A percentile compares a stretch with the other conserved stretches of the same genome.
Evolutionary conservation across 2,113 vertebrate species (phyloP).

Genomic region (Antennarius striatus): DNA sequence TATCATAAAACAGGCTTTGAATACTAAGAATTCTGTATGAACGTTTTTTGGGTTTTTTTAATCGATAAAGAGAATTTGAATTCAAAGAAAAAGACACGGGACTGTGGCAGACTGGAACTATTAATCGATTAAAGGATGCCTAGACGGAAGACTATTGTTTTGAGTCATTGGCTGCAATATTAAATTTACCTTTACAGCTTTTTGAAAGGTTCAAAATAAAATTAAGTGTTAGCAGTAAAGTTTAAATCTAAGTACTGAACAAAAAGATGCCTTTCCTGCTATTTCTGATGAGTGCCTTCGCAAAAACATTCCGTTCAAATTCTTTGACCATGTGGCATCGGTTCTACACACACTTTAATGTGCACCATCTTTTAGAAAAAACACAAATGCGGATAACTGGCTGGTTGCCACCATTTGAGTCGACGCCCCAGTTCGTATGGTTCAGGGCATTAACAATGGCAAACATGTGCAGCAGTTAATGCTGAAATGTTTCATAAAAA

Average conservation of each 20-base stretch:
- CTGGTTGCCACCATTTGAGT: conserved; percentile 8
- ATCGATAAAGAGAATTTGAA: too few species aligned
- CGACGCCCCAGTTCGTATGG: neutral
- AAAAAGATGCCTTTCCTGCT: neutral
- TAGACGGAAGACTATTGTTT: too few species aligned
- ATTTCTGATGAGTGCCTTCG: neutral
- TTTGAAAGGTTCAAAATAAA: too few species aligned
- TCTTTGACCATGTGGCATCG: neutral
- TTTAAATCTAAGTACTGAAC: neutral
- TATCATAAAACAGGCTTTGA: too few species aligned
- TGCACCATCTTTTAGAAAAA: neutral
- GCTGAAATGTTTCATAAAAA: conserved; percentile 1
- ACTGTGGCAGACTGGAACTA: too few species aligned
- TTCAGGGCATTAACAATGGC: conserved; percentile 13
- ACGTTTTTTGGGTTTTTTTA: too few species aligned
- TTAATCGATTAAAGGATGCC: too few species aligned
- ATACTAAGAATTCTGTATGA: too few species aligned
- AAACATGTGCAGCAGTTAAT: conserved; percentile 24
- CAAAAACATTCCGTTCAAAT: neutral
- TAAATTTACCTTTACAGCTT: too few species aligned
- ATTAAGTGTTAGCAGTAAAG: too few species aligned
- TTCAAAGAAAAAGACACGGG: too few species aligned
- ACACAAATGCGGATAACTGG: conserved; percentile 7
- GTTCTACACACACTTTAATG: conserved; percentile 12
- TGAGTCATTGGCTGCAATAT: too few species aligned